A percentile compares a stretch with the other conserved stretches of the same genome.
phyloP scores from a whole-genome alignment of 2,888 invertebrate genomes.

The Pseudococcus longispinus region DNA sequence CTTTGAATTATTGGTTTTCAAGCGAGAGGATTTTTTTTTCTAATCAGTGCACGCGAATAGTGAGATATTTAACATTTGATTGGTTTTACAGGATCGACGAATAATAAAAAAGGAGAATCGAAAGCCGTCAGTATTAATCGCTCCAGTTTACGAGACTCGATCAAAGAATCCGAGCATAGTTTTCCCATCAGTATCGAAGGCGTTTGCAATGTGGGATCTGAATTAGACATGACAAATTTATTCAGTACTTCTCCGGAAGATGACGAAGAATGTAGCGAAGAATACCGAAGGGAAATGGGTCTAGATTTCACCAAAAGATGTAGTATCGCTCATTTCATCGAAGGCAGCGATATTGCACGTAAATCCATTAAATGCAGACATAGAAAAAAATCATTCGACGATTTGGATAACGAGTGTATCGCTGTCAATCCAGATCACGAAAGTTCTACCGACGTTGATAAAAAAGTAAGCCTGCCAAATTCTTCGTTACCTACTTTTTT shows the following conservation, averaged over 20 bases:
- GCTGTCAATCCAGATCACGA: conserved; percentile 28
- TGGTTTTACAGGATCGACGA: conserved; percentile 26
- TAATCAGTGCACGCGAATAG: neutral
- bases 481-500: neutral
- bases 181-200: conserved; percentile 54
- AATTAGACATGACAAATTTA: conserved; percentile 61
- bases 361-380: conserved; percentile 71
- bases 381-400: conserved; percentile 58
- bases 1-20: neutral
- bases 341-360: conserved; percentile 80
- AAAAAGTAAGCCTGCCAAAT: conserved; percentile 27
- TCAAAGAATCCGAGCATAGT: conserved; percentile 54
- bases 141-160: conserved; percentile 53
- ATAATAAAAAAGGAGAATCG: conserved; percentile 25
- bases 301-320: conserved; percentile 63
- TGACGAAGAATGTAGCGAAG: conserved; percentile 60
- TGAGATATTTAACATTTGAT: neutral
- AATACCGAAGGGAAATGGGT: conserved; percentile 60
- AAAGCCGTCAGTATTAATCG: conserved; percentile 1
- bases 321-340: conserved; percentile 81
- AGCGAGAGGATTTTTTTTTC: neutral
- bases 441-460: neutral
- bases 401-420: conserved; percentile 50
- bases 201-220: conserved; percentile 57
- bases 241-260: conserved; percentile 60